Conservation (phyloP, 2,797 vertebrate genomes). For the Melanotaenia boesemani region DNA sequence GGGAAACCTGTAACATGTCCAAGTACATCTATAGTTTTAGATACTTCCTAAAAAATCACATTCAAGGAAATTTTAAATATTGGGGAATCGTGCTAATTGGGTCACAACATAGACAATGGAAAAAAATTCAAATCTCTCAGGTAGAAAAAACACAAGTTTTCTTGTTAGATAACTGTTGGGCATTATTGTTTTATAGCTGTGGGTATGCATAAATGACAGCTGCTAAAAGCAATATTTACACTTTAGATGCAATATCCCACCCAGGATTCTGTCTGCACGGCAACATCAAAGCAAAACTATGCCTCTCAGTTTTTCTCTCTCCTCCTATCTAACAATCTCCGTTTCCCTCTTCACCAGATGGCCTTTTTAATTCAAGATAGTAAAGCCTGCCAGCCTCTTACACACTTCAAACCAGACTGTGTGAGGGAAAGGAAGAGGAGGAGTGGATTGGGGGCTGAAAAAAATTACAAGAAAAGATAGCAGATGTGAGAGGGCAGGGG, state of each 20-base stretch:
- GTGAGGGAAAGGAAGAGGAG: conserved; percentile 67
- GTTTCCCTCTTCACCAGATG: conserved; percentile 79
- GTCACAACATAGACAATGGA: background rate
- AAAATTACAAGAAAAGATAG: conserved; percentile 54
- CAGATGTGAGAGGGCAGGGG: conserved; percentile 48
- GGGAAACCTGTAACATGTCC: background rate
- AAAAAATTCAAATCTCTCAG: background rate
- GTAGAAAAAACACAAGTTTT: background rate
- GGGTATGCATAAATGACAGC: conserved; percentile 37
- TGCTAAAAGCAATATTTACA: conserved; percentile 51
- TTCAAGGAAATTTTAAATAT: background rate
- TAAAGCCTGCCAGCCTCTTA: conserved; percentile 76
- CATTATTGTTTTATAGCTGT: background rate
- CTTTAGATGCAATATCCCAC: conserved; percentile 48
- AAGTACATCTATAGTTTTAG: background rate
- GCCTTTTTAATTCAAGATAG: conserved; percentile 81
- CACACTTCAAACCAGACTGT: conserved; percentile 76
- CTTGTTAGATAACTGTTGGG: background rate
- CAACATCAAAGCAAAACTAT: conserved; percentile 62
- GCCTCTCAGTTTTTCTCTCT: conserved; percentile 50
- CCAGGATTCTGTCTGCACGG: conserved; percentile 57
- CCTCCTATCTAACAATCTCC: conserved; percentile 61
- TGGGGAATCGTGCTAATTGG: background rate
- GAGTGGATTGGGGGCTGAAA: conserved; percentile 20
- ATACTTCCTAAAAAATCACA: background rate